Conservation (phyloP, 2,797 vertebrate genomes). For the Onychomys leucogaster region DNA sequence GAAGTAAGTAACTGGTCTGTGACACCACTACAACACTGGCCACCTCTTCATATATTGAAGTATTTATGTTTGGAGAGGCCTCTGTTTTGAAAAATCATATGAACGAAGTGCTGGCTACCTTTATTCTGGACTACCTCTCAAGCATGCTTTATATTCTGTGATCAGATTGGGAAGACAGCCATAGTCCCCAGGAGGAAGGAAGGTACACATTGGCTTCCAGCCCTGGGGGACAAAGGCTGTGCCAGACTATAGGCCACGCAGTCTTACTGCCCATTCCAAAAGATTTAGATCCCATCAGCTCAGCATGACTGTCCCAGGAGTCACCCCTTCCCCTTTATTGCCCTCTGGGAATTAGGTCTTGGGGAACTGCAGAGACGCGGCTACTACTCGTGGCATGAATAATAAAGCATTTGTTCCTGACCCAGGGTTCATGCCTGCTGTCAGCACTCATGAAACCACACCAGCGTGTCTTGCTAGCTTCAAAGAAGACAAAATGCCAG, state of each 20-base stretch:
- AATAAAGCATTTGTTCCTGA: background rate
- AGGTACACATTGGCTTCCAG: background rate
- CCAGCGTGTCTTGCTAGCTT: background rate
- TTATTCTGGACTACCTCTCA: background rate
- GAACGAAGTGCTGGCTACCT: background rate
- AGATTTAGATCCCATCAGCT: background rate
- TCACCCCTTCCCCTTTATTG: background rate
- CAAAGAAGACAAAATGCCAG: background rate
- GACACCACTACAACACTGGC: background rate
- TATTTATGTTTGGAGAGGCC: background rate
- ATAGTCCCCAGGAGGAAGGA: background rate
- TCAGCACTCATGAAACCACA: background rate
- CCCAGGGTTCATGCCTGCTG: background rate
- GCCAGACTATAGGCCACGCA: background rate
- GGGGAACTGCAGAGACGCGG: background rate
- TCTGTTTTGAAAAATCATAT: constrained; percentile 3
- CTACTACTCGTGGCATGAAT: background rate
- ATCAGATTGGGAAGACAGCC: background rate
- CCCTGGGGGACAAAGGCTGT: background rate
- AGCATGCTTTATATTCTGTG: background rate
- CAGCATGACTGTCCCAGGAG: background rate
- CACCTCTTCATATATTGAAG: background rate
- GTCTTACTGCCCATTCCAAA: background rate
- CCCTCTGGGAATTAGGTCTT: background rate
- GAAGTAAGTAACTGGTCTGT: background rate